Conservation (phyloP, 2,797 vertebrate genomes). For the Microctenopoma stevenorrisi region DNA sequence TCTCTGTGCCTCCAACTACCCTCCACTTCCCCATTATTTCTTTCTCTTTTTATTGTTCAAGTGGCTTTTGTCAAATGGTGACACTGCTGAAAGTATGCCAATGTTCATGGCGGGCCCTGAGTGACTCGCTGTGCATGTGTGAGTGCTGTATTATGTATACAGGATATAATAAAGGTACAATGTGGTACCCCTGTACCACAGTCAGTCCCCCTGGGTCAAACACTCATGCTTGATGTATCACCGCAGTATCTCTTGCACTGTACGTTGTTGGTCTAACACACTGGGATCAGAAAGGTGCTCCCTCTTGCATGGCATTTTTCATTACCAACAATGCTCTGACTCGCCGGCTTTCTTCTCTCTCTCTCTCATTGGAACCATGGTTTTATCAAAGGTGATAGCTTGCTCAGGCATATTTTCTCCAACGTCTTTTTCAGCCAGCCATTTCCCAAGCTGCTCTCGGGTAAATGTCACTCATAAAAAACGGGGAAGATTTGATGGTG, state of each 20-base stretch:
- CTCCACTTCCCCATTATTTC: slow-evolving; percentile 59
- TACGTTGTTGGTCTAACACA: slow-evolving; percentile 69
- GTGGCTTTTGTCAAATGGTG: slow-evolving; percentile 60
- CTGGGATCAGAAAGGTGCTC: slow-evolving; percentile 69
- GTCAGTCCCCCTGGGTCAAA: slow-evolving; percentile 71
- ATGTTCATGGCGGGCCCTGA: slow-evolving; percentile 47
- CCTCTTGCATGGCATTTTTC: slow-evolving; percentile 73
- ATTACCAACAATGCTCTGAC: slow-evolving; percentile 71
- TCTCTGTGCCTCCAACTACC: slow-evolving; percentile 67
- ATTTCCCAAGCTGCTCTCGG: slow-evolving; percentile 77
- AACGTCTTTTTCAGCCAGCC: slow-evolving; percentile 78
- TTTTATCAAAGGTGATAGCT: slow-evolving; percentile 84
- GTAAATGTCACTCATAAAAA: slow-evolving; percentile 79
- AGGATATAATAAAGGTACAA: slow-evolving; percentile 59
- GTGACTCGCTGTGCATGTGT: slow-evolving; percentile 34
- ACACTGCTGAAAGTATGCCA: slow-evolving; percentile 68
- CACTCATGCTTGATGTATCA: slow-evolving; percentile 65
- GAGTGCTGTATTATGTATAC: slow-evolving; percentile 57
- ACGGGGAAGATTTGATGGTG: slow-evolving; percentile 75
- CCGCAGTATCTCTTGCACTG: slow-evolving; percentile 57
- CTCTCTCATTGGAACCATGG: slow-evolving; percentile 67
- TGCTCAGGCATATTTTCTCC: slow-evolving; percentile 81
- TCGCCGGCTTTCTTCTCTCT: slow-evolving; percentile 74
- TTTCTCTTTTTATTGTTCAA: slow-evolving; percentile 47
- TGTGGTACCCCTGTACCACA: slow-evolving; percentile 60